Evolutionary conservation across 2,113 vertebrate species (phyloP), one percentile per base, ranked within the genome.

Genomic region (Sander lucioperca): DNA sequence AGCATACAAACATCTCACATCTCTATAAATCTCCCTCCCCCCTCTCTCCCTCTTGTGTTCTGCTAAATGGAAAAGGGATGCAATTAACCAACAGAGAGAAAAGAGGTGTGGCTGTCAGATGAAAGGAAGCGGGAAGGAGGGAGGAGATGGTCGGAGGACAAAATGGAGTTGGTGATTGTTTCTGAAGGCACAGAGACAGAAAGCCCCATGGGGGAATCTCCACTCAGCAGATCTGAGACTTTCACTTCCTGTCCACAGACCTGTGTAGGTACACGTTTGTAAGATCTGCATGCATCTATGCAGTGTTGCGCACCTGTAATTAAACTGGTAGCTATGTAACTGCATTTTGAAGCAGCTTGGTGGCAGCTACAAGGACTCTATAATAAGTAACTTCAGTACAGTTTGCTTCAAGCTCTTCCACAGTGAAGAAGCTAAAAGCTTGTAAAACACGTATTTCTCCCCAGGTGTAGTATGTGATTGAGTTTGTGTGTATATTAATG

Each of bases 1-100:
- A 36, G 23, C 56, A 54, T 47, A 62, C 61, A 91, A 89, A 87
- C 74, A 78, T 43, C 39, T 11, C 39, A 54, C 71, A 45, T 67
- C 39, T 71, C 21, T 65, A 36, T 50, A n/a, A 30, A 36, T 62
- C 23, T 81, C 78, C 25, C 39, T 77, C 69, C 54, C 58, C 21
- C 36, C 39, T 5, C 45, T 67, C 25, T 66, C 45, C 51, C 61
- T 53, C 3, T 74, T 36, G 67, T 48, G 73, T 83, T 78, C 71
- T 64, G 63, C 83, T 87, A 85, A 93, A 88, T 91, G 77, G 77
- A 87, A 89, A 86, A 84, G 36, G 23, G 71, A 71, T 79, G 58
- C 89, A 92, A 92, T 94, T 92, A 91, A 87, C 63, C 76, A 86
- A 79, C 63, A 83, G 74, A 87, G 75, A 83, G 86, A 57, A 66